phyloP scores from a whole-genome alignment of 2,797 vertebrate genomes.

The Gymnoscopelus braueri region DNA sequence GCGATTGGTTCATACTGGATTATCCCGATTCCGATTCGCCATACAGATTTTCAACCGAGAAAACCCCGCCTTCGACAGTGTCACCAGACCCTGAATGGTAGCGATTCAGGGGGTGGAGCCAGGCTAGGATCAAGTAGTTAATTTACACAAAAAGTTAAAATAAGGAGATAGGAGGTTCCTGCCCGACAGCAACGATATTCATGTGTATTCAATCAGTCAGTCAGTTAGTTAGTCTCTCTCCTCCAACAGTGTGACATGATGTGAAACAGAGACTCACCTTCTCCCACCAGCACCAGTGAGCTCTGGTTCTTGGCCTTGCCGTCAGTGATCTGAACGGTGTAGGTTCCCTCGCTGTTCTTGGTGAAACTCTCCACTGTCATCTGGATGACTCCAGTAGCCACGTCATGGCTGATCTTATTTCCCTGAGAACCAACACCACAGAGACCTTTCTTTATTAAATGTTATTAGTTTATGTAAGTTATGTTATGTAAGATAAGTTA shows the following conservation, averaged over 20 bases:
- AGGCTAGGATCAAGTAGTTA: no score
- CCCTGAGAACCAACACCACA: conserved; percentile 73
- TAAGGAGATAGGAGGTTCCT: neutral
- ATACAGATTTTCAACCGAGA: no score
- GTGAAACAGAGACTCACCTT: conserved; percentile 80
- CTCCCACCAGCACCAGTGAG: conserved; percentile 95
- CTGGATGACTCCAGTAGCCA: conserved; percentile 89
- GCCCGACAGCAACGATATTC: neutral
- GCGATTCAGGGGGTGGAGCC: no score
- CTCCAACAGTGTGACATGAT: neutral
- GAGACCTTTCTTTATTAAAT: no score
- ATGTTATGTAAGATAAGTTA: neutral
- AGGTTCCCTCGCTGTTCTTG: conserved; percentile 92
- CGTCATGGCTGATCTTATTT: conserved; percentile 90
- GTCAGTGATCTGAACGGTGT: conserved; percentile 94
- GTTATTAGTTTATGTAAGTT: no score
- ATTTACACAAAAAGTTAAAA: no score
- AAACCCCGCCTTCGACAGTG: no score
- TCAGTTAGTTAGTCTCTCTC: neutral
- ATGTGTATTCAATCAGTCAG: no score
- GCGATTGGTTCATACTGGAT: no score
- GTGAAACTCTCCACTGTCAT: conserved; percentile 95
- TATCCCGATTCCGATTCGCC: no score
- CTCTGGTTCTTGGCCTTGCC: conserved; percentile 94
- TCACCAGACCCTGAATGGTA: no score